A percentile compares a stretch with the other conserved stretches of the same genome.
These are phyloP conservation scores for Glaucopsyche alexis DNA, from an alignment of 2,888 invertebrate species.

Conservation along the genomic window DNA sequence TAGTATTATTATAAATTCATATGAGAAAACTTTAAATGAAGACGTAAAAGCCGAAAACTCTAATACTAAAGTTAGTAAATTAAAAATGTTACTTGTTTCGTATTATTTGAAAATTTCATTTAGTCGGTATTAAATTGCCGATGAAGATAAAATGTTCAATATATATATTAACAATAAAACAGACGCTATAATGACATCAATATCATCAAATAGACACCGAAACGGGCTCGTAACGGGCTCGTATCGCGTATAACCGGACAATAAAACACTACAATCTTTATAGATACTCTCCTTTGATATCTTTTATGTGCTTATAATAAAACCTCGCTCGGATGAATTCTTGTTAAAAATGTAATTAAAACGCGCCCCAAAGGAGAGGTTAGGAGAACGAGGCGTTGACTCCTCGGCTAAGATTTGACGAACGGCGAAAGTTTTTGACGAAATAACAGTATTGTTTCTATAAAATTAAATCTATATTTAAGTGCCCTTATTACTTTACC, in stretches of 20 bases:
- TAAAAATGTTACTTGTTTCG: not conserved
- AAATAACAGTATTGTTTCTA: constrained; percentile 3
- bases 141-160: not conserved
- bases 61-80: not conserved
- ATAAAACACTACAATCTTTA: constrained; percentile 29
- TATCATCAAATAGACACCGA: not conserved
- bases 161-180: not conserved
- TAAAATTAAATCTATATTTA: constrained; percentile 6
- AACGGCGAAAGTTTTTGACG: not conserved
- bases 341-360: constrained; percentile 25
- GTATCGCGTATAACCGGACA: constrained; percentile 7
- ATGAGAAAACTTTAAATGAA: not conserved
- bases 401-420: not conserved
- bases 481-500: not conserved
- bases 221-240: not conserved
- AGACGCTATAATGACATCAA: constrained; percentile 12
- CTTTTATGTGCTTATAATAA: constrained; percentile 28
- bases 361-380: not conserved
- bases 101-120: not conserved
- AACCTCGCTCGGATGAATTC: constrained; percentile 3
- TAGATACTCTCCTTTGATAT: constrained; percentile 22
- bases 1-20: not conserved
- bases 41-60: not conserved
- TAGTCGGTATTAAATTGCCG: not conserved
- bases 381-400: not conserved